These are phyloP conservation scores for Pantelozetes paolii DNA, from an alignment of 2,888 invertebrate species.

Conservation along the genomic window DNA sequence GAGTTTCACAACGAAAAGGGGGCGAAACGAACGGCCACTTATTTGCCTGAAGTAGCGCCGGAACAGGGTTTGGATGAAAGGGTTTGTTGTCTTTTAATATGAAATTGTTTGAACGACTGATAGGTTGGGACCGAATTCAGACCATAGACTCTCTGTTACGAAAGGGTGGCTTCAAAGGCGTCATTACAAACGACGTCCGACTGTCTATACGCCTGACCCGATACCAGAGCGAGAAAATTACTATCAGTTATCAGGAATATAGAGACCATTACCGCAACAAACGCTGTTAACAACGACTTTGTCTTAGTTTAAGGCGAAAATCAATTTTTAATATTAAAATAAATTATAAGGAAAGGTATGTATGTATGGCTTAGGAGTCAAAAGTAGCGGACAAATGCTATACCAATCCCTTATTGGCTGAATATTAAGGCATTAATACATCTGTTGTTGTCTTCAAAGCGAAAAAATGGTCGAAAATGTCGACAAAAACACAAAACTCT, in stretches of 20 bases:
- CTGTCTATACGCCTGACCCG: conserved; percentile 88
- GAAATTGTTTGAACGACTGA: not conserved
- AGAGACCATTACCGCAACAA: conserved; percentile 48
- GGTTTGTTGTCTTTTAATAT: not conserved
- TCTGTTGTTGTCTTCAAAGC: not conserved
- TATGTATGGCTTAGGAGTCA: not conserved
- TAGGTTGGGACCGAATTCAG: conserved; percentile 98
- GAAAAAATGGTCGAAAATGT: conserved; percentile 15
- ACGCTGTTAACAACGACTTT: conserved; percentile 31
- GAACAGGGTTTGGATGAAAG: conserved; percentile 74
- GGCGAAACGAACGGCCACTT: conserved; percentile 92
- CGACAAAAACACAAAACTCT: conserved; percentile 16
- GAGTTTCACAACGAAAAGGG: conserved; percentile 91
- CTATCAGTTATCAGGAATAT: conserved; percentile 77
- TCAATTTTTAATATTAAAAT: not conserved
- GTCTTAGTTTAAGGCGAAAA: not conserved
- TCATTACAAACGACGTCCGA: conserved; percentile 79
- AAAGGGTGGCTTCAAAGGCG: conserved; percentile 88
- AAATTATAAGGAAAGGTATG: not conserved
- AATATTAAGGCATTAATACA: conserved; percentile 5
- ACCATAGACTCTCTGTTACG: conserved; percentile 95
- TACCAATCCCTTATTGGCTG: conserved; percentile 5
- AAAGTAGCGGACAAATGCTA: conserved; percentile 11
- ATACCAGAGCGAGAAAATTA: conserved; percentile 93
- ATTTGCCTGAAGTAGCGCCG: conserved; percentile 93